Base-by-base conservation (phyloP, 2,888 invertebrate genomes). In the Cantharis rufa region DNA sequence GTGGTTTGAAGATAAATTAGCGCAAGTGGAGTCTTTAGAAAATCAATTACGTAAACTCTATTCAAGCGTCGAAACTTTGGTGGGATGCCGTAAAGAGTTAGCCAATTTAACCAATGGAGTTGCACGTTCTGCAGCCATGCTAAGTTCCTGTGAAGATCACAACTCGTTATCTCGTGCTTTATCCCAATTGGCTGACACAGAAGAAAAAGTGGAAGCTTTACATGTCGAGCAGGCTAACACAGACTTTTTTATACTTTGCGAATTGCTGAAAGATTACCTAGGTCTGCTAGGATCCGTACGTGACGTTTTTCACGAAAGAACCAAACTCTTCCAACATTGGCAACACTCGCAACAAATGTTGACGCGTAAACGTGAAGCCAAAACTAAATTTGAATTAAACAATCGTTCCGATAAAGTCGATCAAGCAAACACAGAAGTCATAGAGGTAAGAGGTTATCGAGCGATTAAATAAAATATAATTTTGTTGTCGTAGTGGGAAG, bases 1-100 rank as follows among this genome's bases (percentile, higher is more conserved):
- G 96, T 99, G 99, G 99, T 99, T 99, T 89, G 98, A 99, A 87
- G 98, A 99, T 87, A 97, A 97, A 85, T 93, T 95, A 24, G 91
- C 93, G 7, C 97, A 98, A 87, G 93, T 99, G 63, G 98, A 99
- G 85, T 94, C 94, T 61, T 90, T 99, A 21, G 98, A 99, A 87
- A 90, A 92, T 15, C 96, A 98, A 85, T 90, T 99, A 75, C 92
- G 96, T 66, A 96, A 97, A 82, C 89, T 98, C 71, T 95, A 95
- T 87, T 90, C 92, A 28, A 96, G 96, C 82, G 93, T 98, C 77
- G 98, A 98, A 87, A 91, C 94, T 1, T 91, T 99, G 82, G 97
- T 97, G 13, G 90, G 92, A 64, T 95, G 97, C 86, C 91, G 99
- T 73, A 94, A 94, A 82, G 98, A 98, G 87, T 89, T 97, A 80